Conservation (phyloP, 2,888 invertebrate genomes). For the Anoplius nigerrimus region DNA sequence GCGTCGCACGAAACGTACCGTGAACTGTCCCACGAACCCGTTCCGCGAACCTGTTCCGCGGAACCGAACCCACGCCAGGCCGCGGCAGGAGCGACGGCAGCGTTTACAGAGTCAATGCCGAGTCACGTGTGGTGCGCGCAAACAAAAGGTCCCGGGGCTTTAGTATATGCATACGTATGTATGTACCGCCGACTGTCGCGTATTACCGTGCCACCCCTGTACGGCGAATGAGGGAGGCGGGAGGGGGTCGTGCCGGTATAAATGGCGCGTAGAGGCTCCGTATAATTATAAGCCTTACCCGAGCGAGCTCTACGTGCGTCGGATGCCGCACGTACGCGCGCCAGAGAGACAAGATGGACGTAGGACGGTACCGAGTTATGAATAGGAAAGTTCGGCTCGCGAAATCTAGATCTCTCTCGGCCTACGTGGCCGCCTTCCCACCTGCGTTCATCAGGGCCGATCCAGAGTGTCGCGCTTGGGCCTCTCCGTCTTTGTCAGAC, state of each 20-base stretch:
- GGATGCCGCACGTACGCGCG: too few species aligned
- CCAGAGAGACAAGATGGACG: too few species aligned
- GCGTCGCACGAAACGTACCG: too few species aligned
- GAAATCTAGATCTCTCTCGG: background rate
- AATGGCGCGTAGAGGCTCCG: conserved; percentile 41
- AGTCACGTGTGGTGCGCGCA: conserved; percentile 22
- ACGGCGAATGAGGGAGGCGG: conserved; percentile 9
- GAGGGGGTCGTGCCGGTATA: conserved; percentile 41
- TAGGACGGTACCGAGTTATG: background rate
- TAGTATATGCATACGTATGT: too few species aligned
- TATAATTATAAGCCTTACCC: conserved; percentile 29
- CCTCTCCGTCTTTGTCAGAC: too few species aligned
- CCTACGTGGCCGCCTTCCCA: background rate
- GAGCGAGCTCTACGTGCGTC: too few species aligned
- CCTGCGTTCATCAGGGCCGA: background rate
- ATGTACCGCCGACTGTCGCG: conserved; percentile 25
- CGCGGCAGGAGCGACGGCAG: conserved; percentile 17
- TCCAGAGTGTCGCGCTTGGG: too few species aligned
- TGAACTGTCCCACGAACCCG: background rate
- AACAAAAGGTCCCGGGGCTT: conserved; percentile 4
- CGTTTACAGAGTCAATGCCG: conserved; percentile 44
- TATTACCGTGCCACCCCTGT: background rate
- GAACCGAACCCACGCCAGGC: background rate
- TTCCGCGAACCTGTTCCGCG: background rate
- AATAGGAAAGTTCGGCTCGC: background rate